Conservation (phyloP, 2,113 vertebrate species). For the Rhipidura dahli region DNA sequence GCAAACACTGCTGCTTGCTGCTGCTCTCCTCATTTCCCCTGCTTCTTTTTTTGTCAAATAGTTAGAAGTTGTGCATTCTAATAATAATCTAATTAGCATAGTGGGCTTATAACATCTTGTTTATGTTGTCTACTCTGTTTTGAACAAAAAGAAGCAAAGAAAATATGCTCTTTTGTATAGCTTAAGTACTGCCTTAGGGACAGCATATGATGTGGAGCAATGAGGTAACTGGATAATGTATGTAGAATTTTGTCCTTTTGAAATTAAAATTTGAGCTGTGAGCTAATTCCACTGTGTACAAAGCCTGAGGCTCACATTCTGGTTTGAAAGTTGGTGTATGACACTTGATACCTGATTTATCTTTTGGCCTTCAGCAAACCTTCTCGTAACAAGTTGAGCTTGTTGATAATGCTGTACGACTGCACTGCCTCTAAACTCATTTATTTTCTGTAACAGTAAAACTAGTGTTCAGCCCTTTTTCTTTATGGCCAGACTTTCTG, state of each 20-base stretch:
- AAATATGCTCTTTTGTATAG: background rate
- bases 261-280: background rate
- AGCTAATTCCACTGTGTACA: background rate
- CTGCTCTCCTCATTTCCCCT: constrained; percentile 7
- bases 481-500: background rate
- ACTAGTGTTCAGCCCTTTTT: background rate
- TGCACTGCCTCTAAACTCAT: background rate
- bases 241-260: background rate
- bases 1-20: background rate
- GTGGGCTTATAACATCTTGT: constrained; percentile 37
- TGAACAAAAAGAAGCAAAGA: background rate
- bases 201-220: background rate
- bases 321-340: background rate
- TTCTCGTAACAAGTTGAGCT: background rate
- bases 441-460: constrained; percentile 1
- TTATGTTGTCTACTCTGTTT: constrained; percentile 16
- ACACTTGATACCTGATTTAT: background rate
- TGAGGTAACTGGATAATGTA: background rate
- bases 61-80: constrained; percentile 14
- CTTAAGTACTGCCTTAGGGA: background rate
- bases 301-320: background rate
- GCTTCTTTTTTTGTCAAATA: constrained; percentile 20
- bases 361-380: background rate
- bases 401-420: background rate
- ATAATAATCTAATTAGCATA: constrained; percentile 50